Base-by-base conservation (phyloP, 1,140 invertebrate species). In the Drosophila carrolli region DNA sequence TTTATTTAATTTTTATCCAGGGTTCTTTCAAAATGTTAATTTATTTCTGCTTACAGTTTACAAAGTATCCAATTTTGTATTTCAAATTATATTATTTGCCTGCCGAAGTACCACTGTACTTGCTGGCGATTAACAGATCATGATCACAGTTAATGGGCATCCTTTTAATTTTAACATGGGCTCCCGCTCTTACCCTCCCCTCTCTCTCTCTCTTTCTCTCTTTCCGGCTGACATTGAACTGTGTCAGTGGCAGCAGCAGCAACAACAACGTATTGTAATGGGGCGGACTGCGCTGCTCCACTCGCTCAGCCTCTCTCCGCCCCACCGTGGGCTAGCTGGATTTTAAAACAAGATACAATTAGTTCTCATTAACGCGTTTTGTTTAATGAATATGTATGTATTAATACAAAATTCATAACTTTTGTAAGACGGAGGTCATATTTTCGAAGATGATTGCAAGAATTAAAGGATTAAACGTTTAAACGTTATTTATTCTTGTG, bases 181-280 rank as follows among this genome's bases (percentile, higher is more conserved):
- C 58, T 32, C 50, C 37, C 32, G 32, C 56, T 62, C 47, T 63
- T 1, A 7, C 29, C 7, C 61, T 48, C 13, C 29, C 10, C 40
- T 53, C 41, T 59, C 50, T 38, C 16, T 66, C 43, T 8, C 48
- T 14, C 48, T 13, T 19, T 43, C 63, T 40, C 29, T 38, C 44
- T 48, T 19, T 32, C 27, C 10, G 37, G 50, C 74, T 83, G 80
- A 79, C 80, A 83, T 83, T 83, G 80, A 83, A 84, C 75, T 79
- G 81, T 83, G 80, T 83, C 81, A 83, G 81, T 83, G 80, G 81
- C 80, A 75, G 80, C 51, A 55, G 46, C 38, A 29, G 29, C 41
- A 74, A 14, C 35, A 59, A 70, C 55, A 60, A 70, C 40, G 59
- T 47, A 73, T 60, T 73, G 67, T 81, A 81, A 82, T 78, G 79